These are phyloP conservation scores for Piaya cayana DNA, from an alignment of 2,113 vertebrate genomes.

Conservation along the genomic window DNA sequence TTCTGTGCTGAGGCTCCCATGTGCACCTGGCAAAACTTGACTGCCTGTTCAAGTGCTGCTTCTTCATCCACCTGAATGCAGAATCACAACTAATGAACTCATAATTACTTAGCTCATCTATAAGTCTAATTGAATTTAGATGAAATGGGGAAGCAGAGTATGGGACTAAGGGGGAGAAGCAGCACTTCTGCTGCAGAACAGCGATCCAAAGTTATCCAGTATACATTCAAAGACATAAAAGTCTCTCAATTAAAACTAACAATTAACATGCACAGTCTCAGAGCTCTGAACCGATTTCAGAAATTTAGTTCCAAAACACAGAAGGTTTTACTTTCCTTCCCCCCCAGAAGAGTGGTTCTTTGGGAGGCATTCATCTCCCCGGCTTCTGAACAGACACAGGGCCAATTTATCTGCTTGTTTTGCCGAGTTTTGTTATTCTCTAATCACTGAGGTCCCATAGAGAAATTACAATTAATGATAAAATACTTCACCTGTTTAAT, in stretches of 20 bases:
- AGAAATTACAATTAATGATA: not conserved
- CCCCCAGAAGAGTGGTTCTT: not conserved
- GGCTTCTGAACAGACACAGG: not conserved
- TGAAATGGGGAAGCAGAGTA: not conserved
- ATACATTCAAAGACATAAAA: not conserved
- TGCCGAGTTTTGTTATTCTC: not conserved
- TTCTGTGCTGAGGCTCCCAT: conserved; percentile 91
- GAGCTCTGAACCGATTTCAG: not conserved
- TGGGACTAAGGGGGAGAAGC: not conserved
- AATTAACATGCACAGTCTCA: not conserved
- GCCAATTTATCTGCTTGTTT: not conserved
- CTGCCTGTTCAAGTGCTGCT: conserved; percentile 93
- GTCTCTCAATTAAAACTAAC: not conserved
- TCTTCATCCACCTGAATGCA: conserved; percentile 93
- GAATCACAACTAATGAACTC: not conserved
- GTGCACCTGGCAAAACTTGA: conserved; percentile 98
- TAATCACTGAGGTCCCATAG: not conserved
- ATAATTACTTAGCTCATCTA: not conserved
- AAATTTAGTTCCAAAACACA: not conserved
- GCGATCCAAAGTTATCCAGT: not conserved
- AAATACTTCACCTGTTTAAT: conserved; percentile 89
- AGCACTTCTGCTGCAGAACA: not conserved
- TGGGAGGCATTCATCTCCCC: not conserved
- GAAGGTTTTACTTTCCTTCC: not conserved
- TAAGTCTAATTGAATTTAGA: not conserved